Percentiles rank a stretch among this genome's conserved stretches.
Evolutionary conservation across 1,140 invertebrate genomes (phyloP).

Genomic region (Agrilus planipennis): DNA sequence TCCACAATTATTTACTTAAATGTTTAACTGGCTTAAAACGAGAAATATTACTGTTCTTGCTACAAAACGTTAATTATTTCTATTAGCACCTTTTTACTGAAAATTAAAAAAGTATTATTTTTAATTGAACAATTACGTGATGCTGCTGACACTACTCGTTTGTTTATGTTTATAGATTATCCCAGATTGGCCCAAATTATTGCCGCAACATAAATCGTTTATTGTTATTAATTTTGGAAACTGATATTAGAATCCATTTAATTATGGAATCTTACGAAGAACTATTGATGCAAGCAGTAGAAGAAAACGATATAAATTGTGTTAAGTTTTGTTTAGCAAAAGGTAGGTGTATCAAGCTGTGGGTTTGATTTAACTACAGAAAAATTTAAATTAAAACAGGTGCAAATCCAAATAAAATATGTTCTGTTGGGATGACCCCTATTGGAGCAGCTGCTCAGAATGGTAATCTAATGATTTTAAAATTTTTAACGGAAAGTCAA

Average conservation of each 20-base stretch:
- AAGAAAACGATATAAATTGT: slow-evolving; percentile 23
- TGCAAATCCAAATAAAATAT: slow-evolving; percentile 37
- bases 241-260: no score
- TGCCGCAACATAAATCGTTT: no score
- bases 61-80: no score
- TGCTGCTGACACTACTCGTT: no score
- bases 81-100: no score
- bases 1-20: no score
- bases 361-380: neutral
- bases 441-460: slow-evolving; percentile 37
- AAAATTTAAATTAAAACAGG: slow-evolving; percentile 21
- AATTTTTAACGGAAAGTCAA: slow-evolving; percentile 31
- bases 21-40: no score
- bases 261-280: slow-evolving; percentile 20
- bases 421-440: slow-evolving; percentile 35
- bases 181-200: no score
- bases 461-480: slow-evolving; percentile 34
- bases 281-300: slow-evolving; percentile 27
- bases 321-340: slow-evolving; percentile 19
- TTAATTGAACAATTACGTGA: no score
- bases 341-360: slow-evolving; percentile 6
- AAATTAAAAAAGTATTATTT: no score
- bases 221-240: neutral
- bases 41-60: no score
- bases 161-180: no score